These are phyloP conservation scores for Prochilodus magdalenae DNA, from an alignment of 2,113 vertebrate genomes.

Conservation along the genomic window DNA sequence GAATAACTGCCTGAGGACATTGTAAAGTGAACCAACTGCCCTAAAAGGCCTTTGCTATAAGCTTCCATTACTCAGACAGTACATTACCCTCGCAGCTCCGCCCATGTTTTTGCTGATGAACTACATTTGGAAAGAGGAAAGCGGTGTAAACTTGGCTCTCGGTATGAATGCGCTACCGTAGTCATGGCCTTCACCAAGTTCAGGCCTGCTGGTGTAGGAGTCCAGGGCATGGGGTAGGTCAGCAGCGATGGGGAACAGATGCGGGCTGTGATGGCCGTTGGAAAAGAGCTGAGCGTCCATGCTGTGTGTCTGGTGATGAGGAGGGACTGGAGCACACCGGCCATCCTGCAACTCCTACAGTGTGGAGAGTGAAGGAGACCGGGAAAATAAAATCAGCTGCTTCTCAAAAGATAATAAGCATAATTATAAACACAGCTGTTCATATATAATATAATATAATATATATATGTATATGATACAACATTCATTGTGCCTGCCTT, in stretches of 20 bases:
- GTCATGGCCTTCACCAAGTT: constrained; percentile 89
- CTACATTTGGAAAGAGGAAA: not conserved
- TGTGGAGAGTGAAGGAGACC: not conserved
- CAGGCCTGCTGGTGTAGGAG: constrained; percentile 90
- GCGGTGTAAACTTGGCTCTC: not conserved
- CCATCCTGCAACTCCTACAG: constrained; percentile 30
- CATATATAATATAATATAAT: no score
- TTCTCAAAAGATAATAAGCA: no score
- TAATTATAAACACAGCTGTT: no score
- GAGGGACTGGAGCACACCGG: constrained; percentile 71
- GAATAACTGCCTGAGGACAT: no score
- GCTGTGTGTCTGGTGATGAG: constrained; percentile 85
- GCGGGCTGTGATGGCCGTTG: constrained; percentile 86
- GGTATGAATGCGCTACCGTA: constrained; percentile 79
- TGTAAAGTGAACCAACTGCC: no score
- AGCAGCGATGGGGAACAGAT: constrained; percentile 85
- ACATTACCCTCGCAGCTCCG: not conserved
- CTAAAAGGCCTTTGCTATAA: not conserved
- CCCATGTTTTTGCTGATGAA: not conserved
- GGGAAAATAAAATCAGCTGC: no score
- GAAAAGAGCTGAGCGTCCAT: constrained; percentile 93
- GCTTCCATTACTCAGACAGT: not conserved
- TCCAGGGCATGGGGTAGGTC: constrained; percentile 82
- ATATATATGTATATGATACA: no score
- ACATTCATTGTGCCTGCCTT: no score